These are phyloP conservation scores for Orycteropus afer DNA, from an alignment of 2,113 vertebrate species.

Conservation along the genomic window DNA sequence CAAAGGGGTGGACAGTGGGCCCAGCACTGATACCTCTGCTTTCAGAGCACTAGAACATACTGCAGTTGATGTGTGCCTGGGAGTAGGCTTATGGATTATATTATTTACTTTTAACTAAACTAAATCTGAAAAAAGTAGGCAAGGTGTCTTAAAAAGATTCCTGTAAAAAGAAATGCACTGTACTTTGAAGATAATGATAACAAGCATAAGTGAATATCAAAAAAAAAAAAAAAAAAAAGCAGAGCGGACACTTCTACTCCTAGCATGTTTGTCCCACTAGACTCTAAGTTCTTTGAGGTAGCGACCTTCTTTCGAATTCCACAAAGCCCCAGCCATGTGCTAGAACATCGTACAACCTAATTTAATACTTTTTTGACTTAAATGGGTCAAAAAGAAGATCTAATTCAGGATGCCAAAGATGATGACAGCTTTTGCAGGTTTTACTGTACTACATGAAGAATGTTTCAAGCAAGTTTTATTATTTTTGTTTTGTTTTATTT, in stretches of 20 bases:
- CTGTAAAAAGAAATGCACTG: neutral
- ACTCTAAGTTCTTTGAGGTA: neutral
- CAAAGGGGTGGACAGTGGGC: neutral
- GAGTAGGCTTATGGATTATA: neutral
- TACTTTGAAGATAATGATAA: neutral
- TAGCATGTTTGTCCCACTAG: neutral
- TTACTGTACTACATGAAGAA: neutral
- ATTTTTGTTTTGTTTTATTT: constrained; percentile 18
- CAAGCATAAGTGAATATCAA: neutral
- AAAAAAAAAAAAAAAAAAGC: constrained; percentile 4
- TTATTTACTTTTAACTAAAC: neutral
- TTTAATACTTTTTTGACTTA: too few relatives aligned
- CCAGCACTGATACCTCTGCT: neutral
- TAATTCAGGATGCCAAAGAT: too few relatives aligned
- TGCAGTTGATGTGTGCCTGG: neutral
- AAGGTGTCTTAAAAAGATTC: neutral
- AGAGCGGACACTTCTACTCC: neutral
- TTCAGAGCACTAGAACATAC: neutral
- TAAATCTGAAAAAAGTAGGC: neutral
- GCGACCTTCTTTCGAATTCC: neutral
- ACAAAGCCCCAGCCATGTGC: neutral
- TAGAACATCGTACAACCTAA: too few relatives aligned
- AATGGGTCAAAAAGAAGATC: too few relatives aligned
- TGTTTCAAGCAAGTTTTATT: constrained; percentile 45
- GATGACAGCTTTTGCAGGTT: neutral